Conservation (phyloP, 2,888 invertebrate genomes). For the Cheilosia vernalis region DNA sequence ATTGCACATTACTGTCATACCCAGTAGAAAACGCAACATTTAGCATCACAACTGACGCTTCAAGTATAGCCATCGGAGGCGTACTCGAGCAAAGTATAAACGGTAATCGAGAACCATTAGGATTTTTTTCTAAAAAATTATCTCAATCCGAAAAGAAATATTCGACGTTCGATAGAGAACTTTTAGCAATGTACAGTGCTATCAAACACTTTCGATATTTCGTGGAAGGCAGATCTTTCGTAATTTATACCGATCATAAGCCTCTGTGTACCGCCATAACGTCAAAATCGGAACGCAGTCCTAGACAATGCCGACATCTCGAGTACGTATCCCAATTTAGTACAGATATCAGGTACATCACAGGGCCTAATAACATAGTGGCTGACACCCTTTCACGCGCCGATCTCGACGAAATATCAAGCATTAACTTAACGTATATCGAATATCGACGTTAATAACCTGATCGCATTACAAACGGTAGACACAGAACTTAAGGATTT, state of each 20-base stretch:
- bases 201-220: too few species aligned
- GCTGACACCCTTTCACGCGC: neutral
- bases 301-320: neutral
- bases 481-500: neutral
- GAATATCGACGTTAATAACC: neutral
- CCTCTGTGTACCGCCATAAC: neutral
- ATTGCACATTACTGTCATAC: too few species aligned
- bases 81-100: neutral
- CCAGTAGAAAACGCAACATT: too few species aligned
- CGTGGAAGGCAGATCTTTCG: too few species aligned
- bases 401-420: neutral
- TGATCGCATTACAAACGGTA: neutral
- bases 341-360: neutral
- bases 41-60: neutral
- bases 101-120: neutral
- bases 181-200: too few species aligned
- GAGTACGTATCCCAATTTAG: neutral
- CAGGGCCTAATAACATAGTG: neutral
- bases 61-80: neutral
- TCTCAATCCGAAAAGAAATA: too few species aligned
- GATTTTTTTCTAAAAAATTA: neutral
- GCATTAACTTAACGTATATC: neutral
- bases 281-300: too few species aligned
- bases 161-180: too few species aligned
- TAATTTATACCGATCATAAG: too few species aligned